These are phyloP conservation scores for Apogon talboti DNA, from an alignment of 2,797 vertebrate species.

Conservation along the genomic window DNA sequence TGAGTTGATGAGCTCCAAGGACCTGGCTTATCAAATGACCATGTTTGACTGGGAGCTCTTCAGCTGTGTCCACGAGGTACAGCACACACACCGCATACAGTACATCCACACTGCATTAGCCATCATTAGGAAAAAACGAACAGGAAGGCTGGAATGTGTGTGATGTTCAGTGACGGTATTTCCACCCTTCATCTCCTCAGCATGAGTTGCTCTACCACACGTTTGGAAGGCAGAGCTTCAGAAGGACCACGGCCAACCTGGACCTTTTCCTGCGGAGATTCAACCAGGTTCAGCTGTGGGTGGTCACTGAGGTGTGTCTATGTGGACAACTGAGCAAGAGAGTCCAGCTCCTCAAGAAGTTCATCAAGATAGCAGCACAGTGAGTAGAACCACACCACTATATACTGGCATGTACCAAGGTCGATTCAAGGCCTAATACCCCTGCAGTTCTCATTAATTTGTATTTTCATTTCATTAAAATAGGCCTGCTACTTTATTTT, in stretches of 20 bases:
- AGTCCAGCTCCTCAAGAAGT: slow-evolving; percentile 98
- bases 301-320: slow-evolving; percentile 95
- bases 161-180: no score
- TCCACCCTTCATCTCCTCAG: slow-evolving; percentile 71
- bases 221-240: slow-evolving; percentile 94
- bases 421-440: no score
- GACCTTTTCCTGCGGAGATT: slow-evolving; percentile 96
- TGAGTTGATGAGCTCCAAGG: slow-evolving; percentile 98
- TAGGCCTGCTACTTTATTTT: no score
- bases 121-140: not conserved
- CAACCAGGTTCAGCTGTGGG: slow-evolving; percentile 99
- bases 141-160: no score
- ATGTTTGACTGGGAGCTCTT: slow-evolving; percentile 98
- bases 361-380: slow-evolving; percentile 99
- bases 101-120: not conserved
- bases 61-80: slow-evolving; percentile 97
- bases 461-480: no score
- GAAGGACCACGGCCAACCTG: slow-evolving; percentile 94
- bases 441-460: no score
- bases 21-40: slow-evolving; percentile 97
- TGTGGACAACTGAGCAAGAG: slow-evolving; percentile 96
- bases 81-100: slow-evolving; percentile 14
- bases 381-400: slow-evolving; percentile 80
- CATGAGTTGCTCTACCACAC: slow-evolving; percentile 96
- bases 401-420: not conserved